Evolutionary conservation across 2,113 vertebrate species (phyloP).

Genomic region (Xiphophorus maculatus): DNA sequence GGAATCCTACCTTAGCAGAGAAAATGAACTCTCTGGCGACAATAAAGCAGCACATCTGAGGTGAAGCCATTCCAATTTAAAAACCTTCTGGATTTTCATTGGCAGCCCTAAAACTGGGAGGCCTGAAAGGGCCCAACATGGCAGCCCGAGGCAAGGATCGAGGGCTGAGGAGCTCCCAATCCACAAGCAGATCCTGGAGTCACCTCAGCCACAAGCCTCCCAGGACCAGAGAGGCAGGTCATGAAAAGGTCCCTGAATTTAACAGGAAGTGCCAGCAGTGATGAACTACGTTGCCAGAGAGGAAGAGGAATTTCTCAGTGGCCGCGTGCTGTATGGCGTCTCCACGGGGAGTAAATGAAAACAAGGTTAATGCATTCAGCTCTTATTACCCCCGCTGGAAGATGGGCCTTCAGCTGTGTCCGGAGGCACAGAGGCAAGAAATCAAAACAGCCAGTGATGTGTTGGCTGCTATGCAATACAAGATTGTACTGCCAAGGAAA

Average conservation of each 20-base stretch:
- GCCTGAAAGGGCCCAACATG: slow-evolving; percentile 54
- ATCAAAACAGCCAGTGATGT: slow-evolving; percentile 72
- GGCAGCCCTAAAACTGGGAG: slow-evolving; percentile 33
- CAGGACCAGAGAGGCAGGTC: slow-evolving; percentile 47
- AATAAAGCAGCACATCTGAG: slow-evolving; percentile 23
- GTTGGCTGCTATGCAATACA: slow-evolving; percentile 43
- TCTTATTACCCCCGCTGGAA: slow-evolving; percentile 75
- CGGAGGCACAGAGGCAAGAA: slow-evolving; percentile 70
- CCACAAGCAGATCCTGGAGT: slow-evolving; percentile 41
- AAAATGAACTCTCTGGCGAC: slow-evolving; percentile 13
- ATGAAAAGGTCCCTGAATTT: slow-evolving; percentile 57
- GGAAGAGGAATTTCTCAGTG: slow-evolving; percentile 58
- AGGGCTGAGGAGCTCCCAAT: slow-evolving; percentile 48
- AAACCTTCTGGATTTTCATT: slow-evolving; percentile 36
- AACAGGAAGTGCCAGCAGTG: slow-evolving; percentile 57
- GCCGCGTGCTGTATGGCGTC: slow-evolving; percentile 42
- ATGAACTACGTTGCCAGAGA: slow-evolving; percentile 64
- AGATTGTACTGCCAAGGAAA: slow-evolving; percentile 50
- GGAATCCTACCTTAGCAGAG: background rate
- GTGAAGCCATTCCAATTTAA: slow-evolving; percentile 27
- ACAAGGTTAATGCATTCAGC: slow-evolving; percentile 82
- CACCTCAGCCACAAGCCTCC: slow-evolving; percentile 60
- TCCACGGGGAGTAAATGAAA: slow-evolving; percentile 81
- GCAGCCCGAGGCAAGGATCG: slow-evolving; percentile 52
- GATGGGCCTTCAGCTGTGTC: slow-evolving; percentile 70